Evolutionary conservation across 2,888 invertebrate genomes (phyloP), one percentile per base, ranked within the genome.

Genomic region (Charanyca ferruginea): DNA sequence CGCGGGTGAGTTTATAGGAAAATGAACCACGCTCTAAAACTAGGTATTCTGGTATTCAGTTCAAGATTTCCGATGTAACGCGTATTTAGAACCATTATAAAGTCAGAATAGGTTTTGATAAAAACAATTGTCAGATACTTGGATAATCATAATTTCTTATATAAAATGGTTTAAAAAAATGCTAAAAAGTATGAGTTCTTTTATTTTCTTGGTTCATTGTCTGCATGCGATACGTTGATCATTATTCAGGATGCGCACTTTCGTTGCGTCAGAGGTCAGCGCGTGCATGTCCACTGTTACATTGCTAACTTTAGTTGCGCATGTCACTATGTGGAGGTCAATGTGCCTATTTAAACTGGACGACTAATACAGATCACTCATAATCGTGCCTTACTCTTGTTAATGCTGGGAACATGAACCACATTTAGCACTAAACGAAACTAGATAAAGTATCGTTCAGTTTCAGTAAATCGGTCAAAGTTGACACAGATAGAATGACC

Each of bases 221-320:
- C n/a, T 66, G 84, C 63, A 86, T 87, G 68, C 60, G 53, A 55
- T 65, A 64, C 73, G 70, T 80, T 70, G 70, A 86, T 89, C 80
- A 86, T 80, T 80, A 90, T 90, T 87, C 88, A 87, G 84, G 89
- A 93, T 91, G 85, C 87, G 81, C 78, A 69, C 79, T 51, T 66
- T 47, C 44, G 69, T 94, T 94, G 94, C 94, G 86, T 94, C 94
- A 95, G 93, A 93, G 94, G 94, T 94, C 93, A 94, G 83, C 51
- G 61, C 74, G 91, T 85, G 87, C 94, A 93, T 94, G 94, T 82
- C 82, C 84, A 76, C 85, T 72, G 83, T 89, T 84, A 87, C 88
- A 85, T 87, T 85, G 76, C 80, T 83, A 66, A 75, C 59, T 71
- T 73, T 77, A 80, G 84, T 91, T 92, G 90, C 90, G 69, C 62